Evolutionary conservation across 2,888 invertebrate species (phyloP).

Genomic region (Chaitophorus viminalis): DNA sequence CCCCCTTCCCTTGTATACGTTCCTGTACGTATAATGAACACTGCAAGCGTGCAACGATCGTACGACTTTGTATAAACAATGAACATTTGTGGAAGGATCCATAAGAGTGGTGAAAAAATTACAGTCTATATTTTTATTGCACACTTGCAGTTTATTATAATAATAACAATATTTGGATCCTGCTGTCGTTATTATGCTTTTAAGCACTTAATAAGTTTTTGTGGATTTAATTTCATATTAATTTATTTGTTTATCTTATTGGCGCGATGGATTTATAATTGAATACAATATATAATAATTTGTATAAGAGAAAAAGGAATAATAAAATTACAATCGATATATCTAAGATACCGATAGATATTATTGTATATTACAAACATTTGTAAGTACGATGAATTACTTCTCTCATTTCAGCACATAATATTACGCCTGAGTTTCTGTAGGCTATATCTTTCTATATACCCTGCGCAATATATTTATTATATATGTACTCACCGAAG

Average conservation of each 20-base stretch:
- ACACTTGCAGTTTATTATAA: not conserved
- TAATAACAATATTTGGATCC: not conserved
- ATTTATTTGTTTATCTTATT: not conserved
- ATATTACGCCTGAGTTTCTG: not conserved
- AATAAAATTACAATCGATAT: slow-evolving; percentile 30
- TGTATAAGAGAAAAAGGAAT: not conserved
- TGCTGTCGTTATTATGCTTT: not conserved
- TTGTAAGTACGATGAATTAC: slow-evolving; percentile 6
- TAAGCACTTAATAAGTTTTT: not conserved
- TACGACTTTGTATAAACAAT: no score
- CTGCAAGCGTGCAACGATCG: no score
- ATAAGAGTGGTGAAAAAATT: not conserved
- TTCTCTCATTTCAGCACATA: not conserved
- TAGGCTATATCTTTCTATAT: not conserved
- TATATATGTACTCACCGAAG: not conserved
- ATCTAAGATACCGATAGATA: no score
- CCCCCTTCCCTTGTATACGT: no score
- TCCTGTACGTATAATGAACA: no score
- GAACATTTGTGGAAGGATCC: not conserved
- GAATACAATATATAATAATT: not conserved
- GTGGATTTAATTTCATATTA: not conserved
- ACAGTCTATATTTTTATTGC: not conserved
- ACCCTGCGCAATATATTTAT: not conserved
- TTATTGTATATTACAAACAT: no score
- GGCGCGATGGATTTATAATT: no score